Percentiles rank a stretch among this genome's conserved stretches.
Conservation (phyloP, 2,888 invertebrate genomes). For the Alentia gelatinosa region DNA sequence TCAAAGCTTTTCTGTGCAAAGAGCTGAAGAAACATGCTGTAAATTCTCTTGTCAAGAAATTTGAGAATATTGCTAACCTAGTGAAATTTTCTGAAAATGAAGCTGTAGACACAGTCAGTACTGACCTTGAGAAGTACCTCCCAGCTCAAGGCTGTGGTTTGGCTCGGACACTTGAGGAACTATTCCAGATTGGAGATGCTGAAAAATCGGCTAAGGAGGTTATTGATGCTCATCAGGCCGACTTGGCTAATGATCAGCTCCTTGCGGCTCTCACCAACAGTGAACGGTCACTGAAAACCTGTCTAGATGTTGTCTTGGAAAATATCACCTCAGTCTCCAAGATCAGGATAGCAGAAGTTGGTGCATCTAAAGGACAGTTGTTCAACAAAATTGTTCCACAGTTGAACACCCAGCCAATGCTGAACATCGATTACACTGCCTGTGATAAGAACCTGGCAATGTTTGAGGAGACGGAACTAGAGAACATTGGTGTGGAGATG, state of each 20-base stretch:
- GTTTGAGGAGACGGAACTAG: slow-evolving; percentile 79
- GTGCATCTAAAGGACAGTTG: slow-evolving; percentile 60
- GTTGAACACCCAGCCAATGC: slow-evolving; percentile 87
- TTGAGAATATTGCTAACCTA: neutral
- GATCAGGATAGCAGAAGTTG: slow-evolving; percentile 83
- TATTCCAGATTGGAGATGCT: slow-evolving; percentile 32
- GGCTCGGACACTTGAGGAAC: slow-evolving; percentile 39
- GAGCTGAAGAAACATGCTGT: neutral
- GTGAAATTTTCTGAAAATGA: neutral
- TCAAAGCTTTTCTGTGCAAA: neutral
- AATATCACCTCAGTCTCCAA: slow-evolving; percentile 86
- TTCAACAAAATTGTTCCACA: slow-evolving; percentile 66
- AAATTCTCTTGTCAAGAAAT: neutral
- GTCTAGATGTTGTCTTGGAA: slow-evolving; percentile 88
- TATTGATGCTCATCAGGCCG: neutral
- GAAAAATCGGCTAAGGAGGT: slow-evolving; percentile 46
- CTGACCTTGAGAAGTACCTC: neutral
- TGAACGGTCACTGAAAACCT: slow-evolving; percentile 74
- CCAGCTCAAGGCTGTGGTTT: slow-evolving; percentile 4
- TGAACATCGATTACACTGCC: slow-evolving; percentile 84
- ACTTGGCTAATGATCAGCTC: slow-evolving; percentile 65
- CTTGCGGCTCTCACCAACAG: slow-evolving; percentile 63
- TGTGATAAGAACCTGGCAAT: slow-evolving; percentile 83
- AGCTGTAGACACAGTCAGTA: neutral
- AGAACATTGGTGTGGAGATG: slow-evolving; percentile 84